A percentile compares a stretch with the other conserved stretches of the same genome.
These are phyloP conservation scores for Clupea harengus DNA, from an alignment of 2,113 vertebrate species.

Conservation along the genomic window DNA sequence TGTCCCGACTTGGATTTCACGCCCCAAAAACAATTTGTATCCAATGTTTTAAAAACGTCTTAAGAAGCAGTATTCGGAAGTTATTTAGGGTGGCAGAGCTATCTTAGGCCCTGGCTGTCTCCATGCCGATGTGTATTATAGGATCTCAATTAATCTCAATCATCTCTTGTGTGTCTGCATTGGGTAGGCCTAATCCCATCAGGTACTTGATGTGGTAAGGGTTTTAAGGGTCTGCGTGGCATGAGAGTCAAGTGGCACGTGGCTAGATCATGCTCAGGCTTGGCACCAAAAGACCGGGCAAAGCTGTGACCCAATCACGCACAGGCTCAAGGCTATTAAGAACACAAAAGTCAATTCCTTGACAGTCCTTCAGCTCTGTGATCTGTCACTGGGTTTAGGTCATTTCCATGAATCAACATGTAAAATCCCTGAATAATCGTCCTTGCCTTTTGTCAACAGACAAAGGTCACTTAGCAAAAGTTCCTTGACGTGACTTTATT, in stretches of 20 bases:
- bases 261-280: slow-evolving; percentile 3
- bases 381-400: background rate
- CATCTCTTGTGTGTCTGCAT: background rate
- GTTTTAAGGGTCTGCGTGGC: background rate
- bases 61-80: background rate
- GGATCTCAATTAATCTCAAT: background rate
- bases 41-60: background rate
- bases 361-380: too few relatives aligned
- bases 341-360: background rate
- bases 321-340: background rate
- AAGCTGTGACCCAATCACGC: slow-evolving; percentile 1
- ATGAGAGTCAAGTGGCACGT: background rate
- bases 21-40: background rate
- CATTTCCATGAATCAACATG: background rate
- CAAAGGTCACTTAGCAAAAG: background rate
- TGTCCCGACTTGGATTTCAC: background rate
- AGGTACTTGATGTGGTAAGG: slow-evolving; percentile 2
- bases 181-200: background rate
- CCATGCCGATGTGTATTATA: background rate
- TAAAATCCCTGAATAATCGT: too few relatives aligned
- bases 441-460: background rate
- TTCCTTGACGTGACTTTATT: background rate
- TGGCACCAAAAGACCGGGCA: background rate
- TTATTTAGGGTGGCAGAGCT: background rate
- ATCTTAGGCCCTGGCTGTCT: background rate